phyloP scores from a whole-genome alignment of 2,113 vertebrate genomes.

The Gorsachius goisagi region DNA sequence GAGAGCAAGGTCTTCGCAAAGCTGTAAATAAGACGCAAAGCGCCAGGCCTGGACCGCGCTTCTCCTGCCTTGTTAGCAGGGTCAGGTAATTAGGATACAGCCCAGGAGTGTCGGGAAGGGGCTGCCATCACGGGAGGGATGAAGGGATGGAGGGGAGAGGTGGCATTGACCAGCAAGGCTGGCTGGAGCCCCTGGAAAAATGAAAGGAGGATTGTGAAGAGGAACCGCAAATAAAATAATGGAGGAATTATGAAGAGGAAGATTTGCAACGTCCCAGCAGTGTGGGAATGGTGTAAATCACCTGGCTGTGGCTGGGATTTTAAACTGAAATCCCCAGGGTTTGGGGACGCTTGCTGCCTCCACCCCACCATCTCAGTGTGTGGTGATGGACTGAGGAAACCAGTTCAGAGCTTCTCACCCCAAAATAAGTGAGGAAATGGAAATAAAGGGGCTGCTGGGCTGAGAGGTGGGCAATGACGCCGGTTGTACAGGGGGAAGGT shows the following conservation, averaged over 20 bases:
- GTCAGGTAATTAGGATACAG: neutral
- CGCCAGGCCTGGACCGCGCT: neutral
- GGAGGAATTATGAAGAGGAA: neutral
- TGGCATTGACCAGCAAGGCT: neutral
- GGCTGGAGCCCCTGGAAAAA: fast-evolving
- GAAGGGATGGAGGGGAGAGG: neutral
- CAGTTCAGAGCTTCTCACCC: neutral
- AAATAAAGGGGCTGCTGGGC: neutral
- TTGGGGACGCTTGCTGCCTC: fast-evolving
- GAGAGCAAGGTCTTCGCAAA: neutral
- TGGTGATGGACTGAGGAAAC: neutral
- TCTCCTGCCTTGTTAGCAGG: neutral
- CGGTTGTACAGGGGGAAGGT: fast-evolving
- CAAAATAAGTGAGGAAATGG: fast-evolving
- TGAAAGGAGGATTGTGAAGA: neutral
- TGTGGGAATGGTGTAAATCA: fast-evolving
- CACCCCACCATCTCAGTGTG: fast-evolving
- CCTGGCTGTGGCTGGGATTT: neutral
- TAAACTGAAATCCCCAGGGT: neutral
- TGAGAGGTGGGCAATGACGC: fast-evolving
- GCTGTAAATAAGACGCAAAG: neutral
- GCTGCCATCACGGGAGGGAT: neutral
- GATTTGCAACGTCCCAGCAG: fast-evolving
- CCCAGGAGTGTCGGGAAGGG: fast-evolving
- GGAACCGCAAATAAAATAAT: neutral